Percentiles rank a stretch among this genome's conserved stretches.
Conservation (phyloP, 2,113 vertebrate species). For the Ptychochromis oligacanthus region DNA sequence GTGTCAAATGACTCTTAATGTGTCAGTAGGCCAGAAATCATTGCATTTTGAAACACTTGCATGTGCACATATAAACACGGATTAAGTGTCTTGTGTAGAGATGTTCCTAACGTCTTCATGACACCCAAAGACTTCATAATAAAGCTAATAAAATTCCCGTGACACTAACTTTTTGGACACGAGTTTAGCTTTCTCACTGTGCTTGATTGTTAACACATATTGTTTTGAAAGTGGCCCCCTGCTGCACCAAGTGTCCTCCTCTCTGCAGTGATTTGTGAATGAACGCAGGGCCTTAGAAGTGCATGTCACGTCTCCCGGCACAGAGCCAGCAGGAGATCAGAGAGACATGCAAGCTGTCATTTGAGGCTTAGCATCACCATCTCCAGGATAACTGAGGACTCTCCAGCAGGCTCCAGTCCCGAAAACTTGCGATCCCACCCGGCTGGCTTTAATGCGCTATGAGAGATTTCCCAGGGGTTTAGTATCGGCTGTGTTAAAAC, state of each 20-base stretch:
- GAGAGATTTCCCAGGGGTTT: slow-evolving; percentile 29
- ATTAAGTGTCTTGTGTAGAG: not conserved
- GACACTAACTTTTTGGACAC: not conserved
- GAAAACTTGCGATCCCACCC: not conserved
- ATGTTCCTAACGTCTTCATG: not conserved
- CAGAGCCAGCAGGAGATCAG: slow-evolving; percentile 50
- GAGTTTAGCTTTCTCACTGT: not conserved
- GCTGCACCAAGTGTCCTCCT: not conserved
- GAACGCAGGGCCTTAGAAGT: slow-evolving; percentile 18
- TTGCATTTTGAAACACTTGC: not conserved
- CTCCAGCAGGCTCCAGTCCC: not conserved
- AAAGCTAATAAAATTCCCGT: not conserved
- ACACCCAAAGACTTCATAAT: not conserved
- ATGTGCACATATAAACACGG: not conserved
- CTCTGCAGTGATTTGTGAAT: slow-evolving; percentile 51
- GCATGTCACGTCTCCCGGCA: slow-evolving; percentile 41
- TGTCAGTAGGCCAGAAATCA: slow-evolving; percentile 2
- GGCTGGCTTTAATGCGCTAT: not conserved
- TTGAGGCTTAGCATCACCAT: slow-evolving; percentile 41
- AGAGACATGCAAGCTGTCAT: slow-evolving; percentile 44
- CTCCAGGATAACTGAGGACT: slow-evolving; percentile 15
- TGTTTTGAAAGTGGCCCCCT: slow-evolving; percentile 10
- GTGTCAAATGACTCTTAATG: not conserved
- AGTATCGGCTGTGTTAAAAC: not conserved
- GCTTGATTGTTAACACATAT: not conserved